Evolutionary conservation across 64 coral and sea anemone species (phyloP).

Genomic region (Orbicella faveolata): DNA sequence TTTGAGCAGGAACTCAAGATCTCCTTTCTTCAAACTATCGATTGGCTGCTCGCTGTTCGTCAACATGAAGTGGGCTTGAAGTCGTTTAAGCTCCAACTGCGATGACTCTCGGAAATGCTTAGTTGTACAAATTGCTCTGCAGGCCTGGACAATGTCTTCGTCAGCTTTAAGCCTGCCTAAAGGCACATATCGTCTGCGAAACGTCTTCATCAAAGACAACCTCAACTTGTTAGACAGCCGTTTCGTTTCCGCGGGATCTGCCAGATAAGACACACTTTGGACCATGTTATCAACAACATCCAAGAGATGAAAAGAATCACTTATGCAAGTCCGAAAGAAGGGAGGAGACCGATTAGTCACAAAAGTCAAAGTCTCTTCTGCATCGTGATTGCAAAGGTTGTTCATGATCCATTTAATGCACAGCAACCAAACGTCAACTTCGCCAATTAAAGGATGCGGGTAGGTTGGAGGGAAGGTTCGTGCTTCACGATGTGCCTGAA

Average conservation of each 20-base stretch:
- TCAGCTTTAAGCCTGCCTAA: slow-evolving; percentile 9
- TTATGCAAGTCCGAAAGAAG: slow-evolving; percentile 66
- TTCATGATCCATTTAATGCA: slow-evolving; percentile 70
- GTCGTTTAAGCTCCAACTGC: slow-evolving; percentile 53
- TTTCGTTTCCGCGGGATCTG: slow-evolving; percentile 59
- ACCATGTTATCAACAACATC: slow-evolving; percentile 75
- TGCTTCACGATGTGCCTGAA: slow-evolving; percentile 45
- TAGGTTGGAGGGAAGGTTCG: slow-evolving; percentile 68
- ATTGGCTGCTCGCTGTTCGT: slow-evolving; percentile 34
- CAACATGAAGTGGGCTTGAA: slow-evolving; percentile 74
- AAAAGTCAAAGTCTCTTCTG: slow-evolving; percentile 37
- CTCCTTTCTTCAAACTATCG: slow-evolving; percentile 25
- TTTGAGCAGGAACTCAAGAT: slow-evolving; percentile 53
- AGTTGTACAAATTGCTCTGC: slow-evolving; percentile 47
- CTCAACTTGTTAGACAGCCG: slow-evolving; percentile 18
- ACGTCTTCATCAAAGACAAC: slow-evolving; percentile 55
- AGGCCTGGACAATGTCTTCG: slow-evolving; percentile 55
- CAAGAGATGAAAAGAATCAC: slow-evolving; percentile 69
- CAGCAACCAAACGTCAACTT: slow-evolving; percentile 70
- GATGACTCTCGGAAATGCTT: slow-evolving; percentile 61
- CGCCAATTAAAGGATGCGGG: slow-evolving; percentile 69
- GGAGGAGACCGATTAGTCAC: slow-evolving; percentile 50
- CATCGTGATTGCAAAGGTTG: slow-evolving; percentile 42
- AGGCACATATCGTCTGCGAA: not conserved
- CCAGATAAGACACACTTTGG: slow-evolving; percentile 20